Conservation (phyloP, 1,140 invertebrate species). For the Sipha flava region DNA sequence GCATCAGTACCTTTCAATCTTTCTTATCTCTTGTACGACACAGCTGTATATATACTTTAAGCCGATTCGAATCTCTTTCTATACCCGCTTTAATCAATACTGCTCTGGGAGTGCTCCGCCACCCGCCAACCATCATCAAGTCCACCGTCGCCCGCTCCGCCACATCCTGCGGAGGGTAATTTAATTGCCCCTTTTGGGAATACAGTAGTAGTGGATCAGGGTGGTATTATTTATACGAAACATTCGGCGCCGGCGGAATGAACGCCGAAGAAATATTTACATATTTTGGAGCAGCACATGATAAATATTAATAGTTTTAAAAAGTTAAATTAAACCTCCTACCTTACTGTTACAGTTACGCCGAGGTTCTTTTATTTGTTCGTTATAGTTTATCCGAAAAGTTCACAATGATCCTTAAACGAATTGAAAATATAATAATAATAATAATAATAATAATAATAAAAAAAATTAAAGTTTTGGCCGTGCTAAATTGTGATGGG, state of each 20-base stretch:
- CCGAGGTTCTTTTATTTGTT: background rate
- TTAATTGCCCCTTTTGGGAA: slow-evolving; percentile 20
- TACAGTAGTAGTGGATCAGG: too few relatives aligned
- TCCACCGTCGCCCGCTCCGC: background rate
- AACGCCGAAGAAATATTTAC: background rate
- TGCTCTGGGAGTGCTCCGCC: background rate
- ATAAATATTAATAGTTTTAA: slow-evolving; percentile 12
- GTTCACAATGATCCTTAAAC: background rate
- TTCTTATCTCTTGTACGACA: background rate
- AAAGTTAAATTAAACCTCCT: slow-evolving; percentile 19
- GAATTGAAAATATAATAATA: background rate
- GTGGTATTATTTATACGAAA: background rate
- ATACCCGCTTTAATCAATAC: slow-evolving; percentile 7
- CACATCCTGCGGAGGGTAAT: background rate
- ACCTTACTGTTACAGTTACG: too few relatives aligned
- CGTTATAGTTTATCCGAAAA: background rate
- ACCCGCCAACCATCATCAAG: too few relatives aligned
- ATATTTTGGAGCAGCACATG: background rate
- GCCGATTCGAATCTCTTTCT: slow-evolving; percentile 6
- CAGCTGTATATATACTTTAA: background rate
- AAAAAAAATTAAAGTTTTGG: background rate
- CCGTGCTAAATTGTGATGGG: too few relatives aligned
- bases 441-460: background rate
- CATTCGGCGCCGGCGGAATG: background rate
- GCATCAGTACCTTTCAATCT: background rate